Base-by-base conservation (phyloP, 2,888 invertebrate species). In the Eupithecia subumbrata region DNA sequence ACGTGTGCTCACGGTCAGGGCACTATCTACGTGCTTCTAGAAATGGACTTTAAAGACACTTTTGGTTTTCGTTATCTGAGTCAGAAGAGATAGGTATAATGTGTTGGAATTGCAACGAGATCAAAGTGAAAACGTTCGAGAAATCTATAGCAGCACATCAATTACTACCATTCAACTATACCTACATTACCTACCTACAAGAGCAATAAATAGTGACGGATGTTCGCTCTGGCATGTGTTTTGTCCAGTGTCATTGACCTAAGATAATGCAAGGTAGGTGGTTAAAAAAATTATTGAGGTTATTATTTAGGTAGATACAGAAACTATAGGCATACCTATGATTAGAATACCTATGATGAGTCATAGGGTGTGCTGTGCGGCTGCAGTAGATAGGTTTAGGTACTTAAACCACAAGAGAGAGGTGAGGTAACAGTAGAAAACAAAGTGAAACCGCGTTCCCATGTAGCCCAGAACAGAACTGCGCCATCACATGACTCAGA, bases 401-500 rank as follows among this genome's bases (percentile, higher is more conserved):
- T n/a, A 69, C 67, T 30, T 45, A 25, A 37, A 45, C 66, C 69
- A 69, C 68, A 56, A 25, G 40, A 40, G 12, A 69, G 37, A 37
- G 40, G 37, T 60, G 63, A 34, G 34, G 22, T 56, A 73, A 67
- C 48, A 67, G 52, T 34, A 52, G 34, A 69, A 40, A 48, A 66
- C 16, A 25, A 12, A 70, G 68, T 25, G 75, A 56, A 71, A 75
- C 52, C 52, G 64, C 68, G 70, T 71, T 60, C 5, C 14, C 43
- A 64, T 72, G 73, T 73, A 71, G 43, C 63, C 73, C 74, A 72
- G 73, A 60, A 60, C 60, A 60, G 56, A 60, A 60, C 79, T 78
- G 78, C 80, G 78, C 78, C 78, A 80, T 82, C 83, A 84, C 84
- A 84, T 84, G 85, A 84, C 84, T 82, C 83, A 82, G 78, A 68